These are phyloP conservation scores for Tricholauxania praeusta DNA, from an alignment of 2,888 invertebrate species.

Conservation along the genomic window DNA sequence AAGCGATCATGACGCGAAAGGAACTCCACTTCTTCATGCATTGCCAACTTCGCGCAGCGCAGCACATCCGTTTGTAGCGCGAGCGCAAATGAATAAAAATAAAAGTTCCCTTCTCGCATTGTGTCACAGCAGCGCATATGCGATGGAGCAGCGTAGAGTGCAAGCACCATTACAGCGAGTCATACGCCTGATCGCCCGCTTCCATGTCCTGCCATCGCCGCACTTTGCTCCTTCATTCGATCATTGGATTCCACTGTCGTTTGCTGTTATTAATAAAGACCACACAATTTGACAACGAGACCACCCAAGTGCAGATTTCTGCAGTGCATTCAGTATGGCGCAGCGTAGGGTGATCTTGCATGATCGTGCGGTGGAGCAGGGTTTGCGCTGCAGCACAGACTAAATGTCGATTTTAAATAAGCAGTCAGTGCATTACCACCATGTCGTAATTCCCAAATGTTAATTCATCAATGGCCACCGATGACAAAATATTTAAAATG, in stretches of 20 bases:
- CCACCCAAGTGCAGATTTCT: slow-evolving; percentile 63
- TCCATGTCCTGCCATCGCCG: slow-evolving; percentile 23
- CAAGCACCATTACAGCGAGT: not conserved
- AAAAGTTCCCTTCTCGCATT: not conserved
- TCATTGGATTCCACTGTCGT: slow-evolving; percentile 34
- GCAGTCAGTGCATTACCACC: not conserved
- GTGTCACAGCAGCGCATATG: not conserved
- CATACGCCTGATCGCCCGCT: slow-evolving; percentile 25
- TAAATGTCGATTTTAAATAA: not conserved
- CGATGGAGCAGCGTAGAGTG: slow-evolving; percentile 11
- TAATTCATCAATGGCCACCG: slow-evolving; percentile 1
- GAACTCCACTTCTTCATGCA: slow-evolving; percentile 4
- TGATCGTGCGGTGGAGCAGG: slow-evolving; percentile 13
- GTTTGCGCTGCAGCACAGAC: slow-evolving; percentile 20
- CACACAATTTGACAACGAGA: slow-evolving; percentile 68
- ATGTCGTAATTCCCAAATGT: slow-evolving; percentile 23
- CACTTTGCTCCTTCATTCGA: not conserved
- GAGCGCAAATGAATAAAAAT: not conserved
- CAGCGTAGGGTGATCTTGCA: not conserved
- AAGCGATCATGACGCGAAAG: not conserved
- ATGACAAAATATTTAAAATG: slow-evolving; percentile 9
- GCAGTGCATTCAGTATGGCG: slow-evolving; percentile 7
- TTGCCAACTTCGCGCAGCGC: slow-evolving; percentile 1
- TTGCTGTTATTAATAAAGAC: slow-evolving; percentile 68
- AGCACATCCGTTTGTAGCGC: not conserved